These are phyloP conservation scores for Drosophila heteroneura DNA, from an alignment of 2,888 invertebrate genomes.

Conservation along the genomic window DNA sequence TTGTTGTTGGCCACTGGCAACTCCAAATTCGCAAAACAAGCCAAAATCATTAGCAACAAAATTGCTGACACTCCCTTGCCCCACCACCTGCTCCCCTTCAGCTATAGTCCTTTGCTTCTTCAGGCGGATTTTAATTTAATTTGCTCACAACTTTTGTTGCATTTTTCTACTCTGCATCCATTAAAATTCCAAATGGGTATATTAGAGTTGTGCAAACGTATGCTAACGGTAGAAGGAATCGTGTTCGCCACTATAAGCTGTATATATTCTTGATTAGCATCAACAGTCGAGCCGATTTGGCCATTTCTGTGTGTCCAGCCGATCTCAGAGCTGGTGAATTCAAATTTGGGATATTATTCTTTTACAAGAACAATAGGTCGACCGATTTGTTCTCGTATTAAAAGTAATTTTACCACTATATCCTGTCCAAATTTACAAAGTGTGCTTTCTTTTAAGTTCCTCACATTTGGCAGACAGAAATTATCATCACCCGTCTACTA, in stretches of 20 bases:
- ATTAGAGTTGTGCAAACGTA: background rate
- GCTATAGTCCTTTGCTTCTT: conserved; percentile 13
- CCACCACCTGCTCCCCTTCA: background rate
- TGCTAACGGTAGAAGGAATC: background rate
- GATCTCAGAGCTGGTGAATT: background rate
- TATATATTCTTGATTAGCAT: background rate
- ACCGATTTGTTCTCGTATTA: background rate
- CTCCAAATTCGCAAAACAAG: conserved; percentile 70
- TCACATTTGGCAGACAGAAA: background rate
- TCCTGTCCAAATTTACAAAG: background rate
- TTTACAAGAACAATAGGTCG: rapidly evolving
- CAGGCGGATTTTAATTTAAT: conserved; percentile 70
- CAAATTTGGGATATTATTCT: background rate
- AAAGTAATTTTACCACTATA: background rate
- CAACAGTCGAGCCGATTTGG: background rate
- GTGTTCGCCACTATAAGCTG: rapidly evolving
- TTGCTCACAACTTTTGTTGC: conserved; percentile 45
- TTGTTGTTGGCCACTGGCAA: conserved; percentile 33
- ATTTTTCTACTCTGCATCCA: background rate
- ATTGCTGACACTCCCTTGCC: conserved; percentile 44
- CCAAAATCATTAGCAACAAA: conserved; percentile 77
- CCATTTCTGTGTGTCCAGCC: background rate
- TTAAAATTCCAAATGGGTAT: background rate
- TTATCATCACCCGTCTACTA: background rate
- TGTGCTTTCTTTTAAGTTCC: background rate